These are phyloP conservation scores for Tanytarsus gracilentus DNA, from an alignment of 2,888 invertebrate species.

Conservation along the genomic window DNA sequence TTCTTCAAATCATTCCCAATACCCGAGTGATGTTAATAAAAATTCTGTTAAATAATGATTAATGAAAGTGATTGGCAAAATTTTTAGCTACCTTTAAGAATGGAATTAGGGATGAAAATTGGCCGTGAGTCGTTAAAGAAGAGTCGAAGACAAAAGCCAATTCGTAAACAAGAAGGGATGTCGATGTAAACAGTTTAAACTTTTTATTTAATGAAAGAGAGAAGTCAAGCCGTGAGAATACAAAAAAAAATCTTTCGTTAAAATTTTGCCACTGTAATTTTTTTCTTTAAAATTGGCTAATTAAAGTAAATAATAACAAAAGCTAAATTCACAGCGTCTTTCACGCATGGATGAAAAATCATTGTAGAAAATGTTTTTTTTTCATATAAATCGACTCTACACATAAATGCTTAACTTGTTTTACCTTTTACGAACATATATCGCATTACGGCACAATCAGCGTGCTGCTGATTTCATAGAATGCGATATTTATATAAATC, in stretches of 20 bases:
- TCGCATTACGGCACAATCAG: not conserved
- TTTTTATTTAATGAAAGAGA: no score
- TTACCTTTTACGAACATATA: not conserved
- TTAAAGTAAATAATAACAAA: not conserved
- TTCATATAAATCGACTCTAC: not conserved
- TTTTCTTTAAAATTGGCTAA: not conserved
- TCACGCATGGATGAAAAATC: not conserved
- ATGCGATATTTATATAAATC: not conserved
- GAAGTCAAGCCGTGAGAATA: not conserved
- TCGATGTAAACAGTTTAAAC: not conserved
- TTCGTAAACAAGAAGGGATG: constrained; percentile 6
- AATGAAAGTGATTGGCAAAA: no score
- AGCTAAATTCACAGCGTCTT: not conserved
- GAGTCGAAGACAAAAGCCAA: not conserved
- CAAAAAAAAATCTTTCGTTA: not conserved
- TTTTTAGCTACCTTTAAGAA: no score
- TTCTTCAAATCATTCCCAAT: no score
- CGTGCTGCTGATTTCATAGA: not conserved
- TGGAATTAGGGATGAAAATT: no score
- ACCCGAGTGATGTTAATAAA: no score
- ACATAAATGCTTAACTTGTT: not conserved
- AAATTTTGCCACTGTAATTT: not conserved
- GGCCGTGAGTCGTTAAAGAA: not conserved
- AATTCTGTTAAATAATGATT: no score
- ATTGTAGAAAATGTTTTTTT: not conserved